These are phyloP conservation scores for Elanus axillaris DNA, from an alignment of 2,113 vertebrate genomes.

Conservation along the genomic window DNA sequence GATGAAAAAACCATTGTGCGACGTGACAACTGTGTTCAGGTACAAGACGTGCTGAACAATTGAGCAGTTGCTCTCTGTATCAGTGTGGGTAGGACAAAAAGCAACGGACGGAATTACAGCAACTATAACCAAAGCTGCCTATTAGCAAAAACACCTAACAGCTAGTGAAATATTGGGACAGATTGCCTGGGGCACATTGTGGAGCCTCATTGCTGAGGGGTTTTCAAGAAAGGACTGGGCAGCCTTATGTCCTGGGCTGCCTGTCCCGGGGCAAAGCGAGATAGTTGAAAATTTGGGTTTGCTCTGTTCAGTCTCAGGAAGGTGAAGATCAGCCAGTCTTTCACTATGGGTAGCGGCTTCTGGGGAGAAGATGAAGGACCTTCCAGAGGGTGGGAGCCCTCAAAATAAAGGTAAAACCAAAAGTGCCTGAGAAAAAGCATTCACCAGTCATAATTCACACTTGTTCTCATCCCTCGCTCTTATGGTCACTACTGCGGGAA, in stretches of 20 bases:
- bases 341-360: neutral
- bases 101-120: neutral
- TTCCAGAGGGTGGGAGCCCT: neutral
- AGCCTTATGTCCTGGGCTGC: fast-evolving
- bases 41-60: neutral
- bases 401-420: neutral
- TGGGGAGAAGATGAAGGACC: neutral
- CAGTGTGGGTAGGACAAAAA: neutral
- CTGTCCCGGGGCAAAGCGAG: neutral
- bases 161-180: neutral
- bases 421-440: neutral
- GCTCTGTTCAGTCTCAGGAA: neutral
- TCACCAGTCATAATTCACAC: neutral
- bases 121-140: neutral
- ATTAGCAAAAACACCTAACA: neutral
- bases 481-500: neutral
- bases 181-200: neutral
- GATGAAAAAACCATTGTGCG: neutral
- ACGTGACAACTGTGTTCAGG: neutral
- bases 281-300: neutral
- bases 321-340: neutral
- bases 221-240: neutral
- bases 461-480: neutral
- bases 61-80: neutral
- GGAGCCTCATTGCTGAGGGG: neutral